A percentile compares a stretch with the other conserved stretches of the same genome.
These are phyloP conservation scores for Metacarcinus magister DNA, from an alignment of 2,888 invertebrate species.

Conservation along the genomic window DNA sequence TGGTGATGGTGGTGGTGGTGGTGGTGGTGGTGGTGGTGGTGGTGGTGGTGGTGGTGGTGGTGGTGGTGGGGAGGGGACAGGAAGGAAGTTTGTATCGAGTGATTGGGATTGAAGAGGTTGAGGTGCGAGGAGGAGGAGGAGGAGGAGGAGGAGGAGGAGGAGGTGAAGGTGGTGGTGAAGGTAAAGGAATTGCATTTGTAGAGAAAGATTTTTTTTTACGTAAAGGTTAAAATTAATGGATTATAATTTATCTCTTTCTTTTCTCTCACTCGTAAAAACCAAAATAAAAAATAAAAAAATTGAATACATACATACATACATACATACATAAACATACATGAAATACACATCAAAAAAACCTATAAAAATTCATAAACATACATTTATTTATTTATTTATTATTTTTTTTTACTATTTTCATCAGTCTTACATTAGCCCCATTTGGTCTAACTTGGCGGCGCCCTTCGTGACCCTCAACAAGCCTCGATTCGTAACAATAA, in stretches of 20 bases:
- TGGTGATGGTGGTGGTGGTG: neutral
- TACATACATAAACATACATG: neutral
- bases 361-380: neutral
- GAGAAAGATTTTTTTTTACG: too few relatives aligned
- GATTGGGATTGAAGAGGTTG: neutral
- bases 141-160: neutral
- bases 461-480: neutral
- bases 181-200: neutral
- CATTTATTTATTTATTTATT: too few relatives aligned
- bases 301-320: neutral
- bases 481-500: slow-evolving; percentile 1
- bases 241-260: too few relatives aligned
- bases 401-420: too few relatives aligned
- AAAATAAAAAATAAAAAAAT: too few relatives aligned
- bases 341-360: neutral
- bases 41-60: neutral
- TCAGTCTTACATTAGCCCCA: neutral
- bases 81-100: slow-evolving; percentile 36
- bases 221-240: too few relatives aligned
- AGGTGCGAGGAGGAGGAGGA: slow-evolving; percentile 28
- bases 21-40: neutral
- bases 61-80: neutral
- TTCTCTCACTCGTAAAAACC: too few relatives aligned
- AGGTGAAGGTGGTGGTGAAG: neutral
- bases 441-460: neutral